phyloP scores from a whole-genome alignment of 2,888 invertebrate genomes.

The Deilephila elpenor region DNA sequence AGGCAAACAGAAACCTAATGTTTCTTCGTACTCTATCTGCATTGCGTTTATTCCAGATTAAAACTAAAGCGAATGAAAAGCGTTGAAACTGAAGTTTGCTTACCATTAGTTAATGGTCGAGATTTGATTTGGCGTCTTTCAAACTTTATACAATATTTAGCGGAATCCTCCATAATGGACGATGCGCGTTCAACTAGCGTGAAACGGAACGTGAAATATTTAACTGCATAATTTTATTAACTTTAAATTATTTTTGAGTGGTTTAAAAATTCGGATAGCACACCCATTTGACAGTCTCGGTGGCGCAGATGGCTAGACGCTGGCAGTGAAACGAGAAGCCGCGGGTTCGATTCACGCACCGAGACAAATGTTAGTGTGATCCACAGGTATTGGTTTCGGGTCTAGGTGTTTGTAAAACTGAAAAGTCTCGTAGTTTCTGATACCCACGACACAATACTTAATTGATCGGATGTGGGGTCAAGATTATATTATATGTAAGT shows the following conservation, averaged over 20 bases:
- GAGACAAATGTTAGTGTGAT: no score
- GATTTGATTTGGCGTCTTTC: slow-evolving; percentile 39
- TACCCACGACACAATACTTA: no score
- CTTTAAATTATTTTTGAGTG: neutral
- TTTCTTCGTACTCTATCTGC: neutral
- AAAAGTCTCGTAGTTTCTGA: no score
- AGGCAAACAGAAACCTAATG: neutral
- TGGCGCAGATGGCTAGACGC: no score
- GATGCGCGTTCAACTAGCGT: slow-evolving; percentile 30
- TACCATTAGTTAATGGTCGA: slow-evolving; percentile 44
- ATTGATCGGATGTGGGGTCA: no score
- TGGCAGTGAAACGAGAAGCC: neutral
- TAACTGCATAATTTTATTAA: slow-evolving; percentile 7
- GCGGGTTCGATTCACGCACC: no score
- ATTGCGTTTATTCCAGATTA: slow-evolving; percentile 1
- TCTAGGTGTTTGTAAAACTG: no score
- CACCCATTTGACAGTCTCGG: neutral
- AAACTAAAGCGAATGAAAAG: slow-evolving; percentile 12
- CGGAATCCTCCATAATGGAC: slow-evolving; percentile 39
- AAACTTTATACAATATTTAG: slow-evolving; percentile 39
- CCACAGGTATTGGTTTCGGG: no score
- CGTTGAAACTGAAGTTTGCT: slow-evolving; percentile 44
- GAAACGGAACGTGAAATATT: slow-evolving; percentile 38
- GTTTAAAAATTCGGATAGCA: neutral
- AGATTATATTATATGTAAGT: no score